These are phyloP conservation scores for Lepidurus couesii DNA, from an alignment of 1,140 invertebrate species.

Conservation along the genomic window DNA sequence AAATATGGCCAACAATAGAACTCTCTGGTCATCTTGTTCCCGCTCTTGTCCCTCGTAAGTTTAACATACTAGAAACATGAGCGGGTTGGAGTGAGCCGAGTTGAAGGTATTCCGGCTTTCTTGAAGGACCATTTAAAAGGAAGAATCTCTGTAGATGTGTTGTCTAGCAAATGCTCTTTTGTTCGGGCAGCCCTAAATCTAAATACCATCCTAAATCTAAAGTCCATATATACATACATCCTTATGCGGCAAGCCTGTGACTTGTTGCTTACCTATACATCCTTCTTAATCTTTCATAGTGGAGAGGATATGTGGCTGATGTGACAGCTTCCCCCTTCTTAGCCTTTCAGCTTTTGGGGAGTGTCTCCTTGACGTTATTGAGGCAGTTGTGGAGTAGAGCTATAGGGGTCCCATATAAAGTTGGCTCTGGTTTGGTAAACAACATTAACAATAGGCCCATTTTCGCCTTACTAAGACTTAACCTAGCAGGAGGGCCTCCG, in stretches of 20 bases:
- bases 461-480: background rate
- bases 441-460: background rate
- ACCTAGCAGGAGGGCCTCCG: conserved; percentile 3
- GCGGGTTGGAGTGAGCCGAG: background rate
- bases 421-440: background rate
- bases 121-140: background rate
- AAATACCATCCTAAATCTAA: background rate
- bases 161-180: background rate
- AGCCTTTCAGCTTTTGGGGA: background rate
- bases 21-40: conserved; percentile 9
- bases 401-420: background rate
- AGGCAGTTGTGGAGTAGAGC: background rate
- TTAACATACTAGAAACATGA: background rate
- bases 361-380: background rate
- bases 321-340: background rate
- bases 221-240: background rate
- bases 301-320: background rate
- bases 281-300: background rate
- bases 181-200: background rate
- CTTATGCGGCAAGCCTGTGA: background rate
- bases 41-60: background rate
- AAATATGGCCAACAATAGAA: conserved; percentile 19
- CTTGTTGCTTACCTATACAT: background rate
- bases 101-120: background rate
- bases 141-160: background rate